Conservation (phyloP, 2,797 vertebrate species). For the Melanotaenia pygmaea region DNA sequence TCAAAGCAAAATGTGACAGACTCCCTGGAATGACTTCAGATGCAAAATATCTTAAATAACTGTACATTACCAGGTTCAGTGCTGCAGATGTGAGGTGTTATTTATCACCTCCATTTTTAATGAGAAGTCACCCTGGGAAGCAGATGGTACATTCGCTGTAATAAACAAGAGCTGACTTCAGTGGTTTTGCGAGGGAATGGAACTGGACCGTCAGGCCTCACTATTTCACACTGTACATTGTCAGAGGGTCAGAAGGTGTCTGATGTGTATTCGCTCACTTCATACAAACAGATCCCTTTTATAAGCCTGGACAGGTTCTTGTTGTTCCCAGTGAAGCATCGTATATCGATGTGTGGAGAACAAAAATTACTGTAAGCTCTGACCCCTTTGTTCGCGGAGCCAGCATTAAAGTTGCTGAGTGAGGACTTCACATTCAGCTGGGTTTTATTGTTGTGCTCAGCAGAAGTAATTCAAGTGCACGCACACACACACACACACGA, state of each 20-base stretch:
- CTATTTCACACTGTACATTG: constrained; percentile 10
- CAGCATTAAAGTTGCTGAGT: constrained; percentile 80
- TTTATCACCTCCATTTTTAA: constrained; percentile 81
- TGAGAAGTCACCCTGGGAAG: constrained; percentile 71
- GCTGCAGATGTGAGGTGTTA: constrained; percentile 63
- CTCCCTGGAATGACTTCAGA: constrained; percentile 27
- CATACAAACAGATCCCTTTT: constrained; percentile 49
- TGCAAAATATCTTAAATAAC: constrained; percentile 30
- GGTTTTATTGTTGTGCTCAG: constrained; percentile 72
- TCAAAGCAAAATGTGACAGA: constrained; percentile 18
- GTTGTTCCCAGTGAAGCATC: constrained; percentile 57
- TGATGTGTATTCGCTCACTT: constrained; percentile 30
- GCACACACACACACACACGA: constrained; percentile 14
- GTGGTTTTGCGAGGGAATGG: constrained; percentile 58
- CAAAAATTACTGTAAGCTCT: constrained; percentile 73
- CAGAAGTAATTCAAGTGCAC: constrained; percentile 55
- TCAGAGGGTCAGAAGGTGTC: constrained; percentile 48
- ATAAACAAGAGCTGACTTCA: constrained; percentile 76
- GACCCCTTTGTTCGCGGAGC: constrained; percentile 70
- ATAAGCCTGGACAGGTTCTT: constrained; percentile 58
- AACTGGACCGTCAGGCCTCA: constrained; percentile 32
- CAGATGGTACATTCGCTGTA: constrained; percentile 81
- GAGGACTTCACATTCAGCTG: constrained; percentile 70
- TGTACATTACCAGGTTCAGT: constrained; percentile 32
- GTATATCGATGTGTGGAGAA: constrained; percentile 71